Conservation (phyloP, 1,140 invertebrate species). For the Cotesia vestalis region DNA sequence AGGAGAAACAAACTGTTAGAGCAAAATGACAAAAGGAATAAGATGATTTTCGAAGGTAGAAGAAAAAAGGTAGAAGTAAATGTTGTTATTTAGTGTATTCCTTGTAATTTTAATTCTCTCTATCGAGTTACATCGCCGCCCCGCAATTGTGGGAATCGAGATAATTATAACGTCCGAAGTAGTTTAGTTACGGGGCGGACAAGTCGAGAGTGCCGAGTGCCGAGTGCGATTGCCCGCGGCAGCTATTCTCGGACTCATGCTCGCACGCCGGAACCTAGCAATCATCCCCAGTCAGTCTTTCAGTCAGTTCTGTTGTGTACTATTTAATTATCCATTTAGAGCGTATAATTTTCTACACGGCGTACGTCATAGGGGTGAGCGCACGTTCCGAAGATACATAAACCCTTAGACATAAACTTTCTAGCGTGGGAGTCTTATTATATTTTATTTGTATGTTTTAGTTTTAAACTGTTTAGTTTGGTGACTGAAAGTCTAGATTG, state of each 20-base stretch:
- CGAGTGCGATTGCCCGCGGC: constrained; percentile 58
- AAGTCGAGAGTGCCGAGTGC: constrained; percentile 37
- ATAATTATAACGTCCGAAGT: constrained; percentile 65
- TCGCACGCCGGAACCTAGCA: constrained; percentile 64
- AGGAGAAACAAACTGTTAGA: not conserved
- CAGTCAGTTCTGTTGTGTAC: constrained; percentile 65
- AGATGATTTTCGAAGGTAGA: not conserved
- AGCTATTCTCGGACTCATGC: constrained; percentile 63
- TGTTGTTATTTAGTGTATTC: constrained; percentile 20
- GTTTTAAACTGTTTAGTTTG: not conserved
- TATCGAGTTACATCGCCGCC: constrained; percentile 30
- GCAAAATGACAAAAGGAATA: too few species aligned
- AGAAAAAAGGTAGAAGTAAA: constrained; percentile 15
- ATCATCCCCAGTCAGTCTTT: constrained; percentile 67
- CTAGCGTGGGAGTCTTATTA: constrained; percentile 40
- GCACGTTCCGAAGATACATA: constrained; percentile 21
- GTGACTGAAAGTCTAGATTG: not conserved
- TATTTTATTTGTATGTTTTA: not conserved
- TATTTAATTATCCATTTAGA: constrained; percentile 69
- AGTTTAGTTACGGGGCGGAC: constrained; percentile 59
- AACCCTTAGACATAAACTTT: not conserved
- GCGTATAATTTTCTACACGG: constrained; percentile 64
- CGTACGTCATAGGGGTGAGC: constrained; percentile 21
- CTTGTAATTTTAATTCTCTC: constrained; percentile 35
- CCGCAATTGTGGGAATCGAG: constrained; percentile 58